phyloP scores from a whole-genome alignment of 92 coral and sea anemone species.

The Micromussa lordhowensis region DNA sequence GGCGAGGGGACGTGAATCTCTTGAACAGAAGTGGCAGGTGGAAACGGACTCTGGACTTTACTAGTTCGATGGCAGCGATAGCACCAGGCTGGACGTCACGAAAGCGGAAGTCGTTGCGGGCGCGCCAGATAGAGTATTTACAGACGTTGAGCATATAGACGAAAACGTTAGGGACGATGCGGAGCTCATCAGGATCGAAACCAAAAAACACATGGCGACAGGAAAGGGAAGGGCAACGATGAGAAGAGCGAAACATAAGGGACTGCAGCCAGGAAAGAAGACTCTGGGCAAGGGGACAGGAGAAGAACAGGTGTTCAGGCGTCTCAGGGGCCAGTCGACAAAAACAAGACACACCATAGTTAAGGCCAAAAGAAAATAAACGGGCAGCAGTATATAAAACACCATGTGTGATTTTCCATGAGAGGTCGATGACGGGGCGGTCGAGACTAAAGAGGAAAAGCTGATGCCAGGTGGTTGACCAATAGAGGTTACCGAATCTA shows the following conservation, averaged over 20 bases:
- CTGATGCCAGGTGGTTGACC: constrained; percentile 10
- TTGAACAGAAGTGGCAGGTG: background rate
- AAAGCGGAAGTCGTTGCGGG: constrained; percentile 36
- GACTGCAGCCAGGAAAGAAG: constrained; percentile 23
- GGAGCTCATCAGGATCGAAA: background rate
- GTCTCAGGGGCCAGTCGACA: background rate
- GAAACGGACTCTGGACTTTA: background rate
- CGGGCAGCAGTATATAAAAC: constrained; percentile 29
- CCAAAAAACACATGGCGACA: constrained; percentile 40
- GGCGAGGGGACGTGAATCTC: background rate
- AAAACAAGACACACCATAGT: constrained; percentile 15
- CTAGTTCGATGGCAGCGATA: background rate
- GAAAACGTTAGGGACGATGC: background rate
- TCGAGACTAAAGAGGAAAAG: constrained; percentile 2
- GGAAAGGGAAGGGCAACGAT: background rate
- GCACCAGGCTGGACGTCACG: constrained; percentile 9
- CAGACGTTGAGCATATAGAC: background rate
- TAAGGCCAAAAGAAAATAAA: constrained; percentile 26
- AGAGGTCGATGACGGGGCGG: background rate
- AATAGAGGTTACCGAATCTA: constrained; percentile 3
- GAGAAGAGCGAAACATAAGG: background rate
- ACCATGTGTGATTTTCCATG: constrained; percentile 55
- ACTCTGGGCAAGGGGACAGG: constrained; percentile 28
- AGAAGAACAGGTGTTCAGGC: constrained; percentile 23
- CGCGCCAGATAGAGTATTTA: constrained; percentile 20